These are phyloP conservation scores for Uloborus plumipes DNA, from an alignment of 2,888 invertebrate genomes.

Conservation along the genomic window DNA sequence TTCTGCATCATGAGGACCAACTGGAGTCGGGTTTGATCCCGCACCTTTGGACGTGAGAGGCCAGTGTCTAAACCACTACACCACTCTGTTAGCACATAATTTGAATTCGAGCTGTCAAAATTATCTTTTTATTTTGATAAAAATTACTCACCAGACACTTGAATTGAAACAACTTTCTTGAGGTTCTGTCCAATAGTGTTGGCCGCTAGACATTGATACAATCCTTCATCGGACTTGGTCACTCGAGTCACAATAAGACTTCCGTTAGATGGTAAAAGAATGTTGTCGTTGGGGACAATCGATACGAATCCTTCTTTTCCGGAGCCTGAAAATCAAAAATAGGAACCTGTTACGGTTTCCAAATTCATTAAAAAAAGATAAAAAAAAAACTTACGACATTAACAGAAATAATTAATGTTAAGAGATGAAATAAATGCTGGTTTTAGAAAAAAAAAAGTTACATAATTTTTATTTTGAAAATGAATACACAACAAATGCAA, in stretches of 20 bases:
- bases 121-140: too few relatives aligned
- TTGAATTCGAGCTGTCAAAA: too few relatives aligned
- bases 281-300: not conserved
- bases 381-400: too few relatives aligned
- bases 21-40: not conserved
- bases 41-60: too few relatives aligned
- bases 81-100: too few relatives aligned
- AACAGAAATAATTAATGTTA: too few relatives aligned
- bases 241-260: slow-evolving; percentile 68
- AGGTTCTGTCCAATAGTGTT: slow-evolving; percentile 69
- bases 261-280: slow-evolving; percentile 46
- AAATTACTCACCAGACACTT: slow-evolving; percentile 8
- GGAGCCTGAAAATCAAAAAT: not conserved
- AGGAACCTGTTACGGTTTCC: not conserved
- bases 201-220: slow-evolving; percentile 71
- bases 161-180: slow-evolving; percentile 10
- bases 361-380: not conserved
- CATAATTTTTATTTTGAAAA: too few relatives aligned
- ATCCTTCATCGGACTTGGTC: slow-evolving; percentile 69
- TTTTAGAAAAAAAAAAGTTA: too few relatives aligned
- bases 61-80: too few relatives aligned
- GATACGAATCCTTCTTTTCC: not conserved
- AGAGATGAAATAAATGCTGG: too few relatives aligned
- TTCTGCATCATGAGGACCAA: too few relatives aligned
- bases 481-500: too few relatives aligned